Evolutionary conservation across 2,888 invertebrate genomes (phyloP).

Genomic region (Theretra japonica): DNA sequence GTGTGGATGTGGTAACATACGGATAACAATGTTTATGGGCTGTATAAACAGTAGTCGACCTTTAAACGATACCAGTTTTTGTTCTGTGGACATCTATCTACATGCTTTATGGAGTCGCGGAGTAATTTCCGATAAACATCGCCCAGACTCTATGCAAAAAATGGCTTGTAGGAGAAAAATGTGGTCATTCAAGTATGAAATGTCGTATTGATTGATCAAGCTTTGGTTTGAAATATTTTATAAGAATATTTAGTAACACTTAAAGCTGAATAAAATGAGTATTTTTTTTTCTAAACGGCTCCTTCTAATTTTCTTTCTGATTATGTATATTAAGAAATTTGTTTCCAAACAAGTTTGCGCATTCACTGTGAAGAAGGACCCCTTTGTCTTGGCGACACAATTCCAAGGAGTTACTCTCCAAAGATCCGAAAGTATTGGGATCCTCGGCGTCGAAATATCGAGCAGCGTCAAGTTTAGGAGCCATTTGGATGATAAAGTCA

Average conservation of each 20-base stretch:
- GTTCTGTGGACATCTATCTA: slow-evolving; percentile 19
- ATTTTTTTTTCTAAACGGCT: too few species aligned
- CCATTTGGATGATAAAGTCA: too few species aligned
- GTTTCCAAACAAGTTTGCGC: too few species aligned
- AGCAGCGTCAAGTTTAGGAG: too few species aligned
- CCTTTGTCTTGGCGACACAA: too few species aligned
- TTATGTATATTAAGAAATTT: too few species aligned
- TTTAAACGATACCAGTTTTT: slow-evolving; percentile 22
- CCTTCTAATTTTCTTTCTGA: too few species aligned
- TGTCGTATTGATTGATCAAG: slow-evolving; percentile 22
- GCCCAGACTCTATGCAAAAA: slow-evolving; percentile 26
- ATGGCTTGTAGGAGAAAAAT: slow-evolving; percentile 17
- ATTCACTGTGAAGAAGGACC: too few species aligned
- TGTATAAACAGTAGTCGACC: slow-evolving; percentile 21
- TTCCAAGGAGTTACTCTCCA: too few species aligned
- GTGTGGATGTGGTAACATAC: slow-evolving; percentile 14
- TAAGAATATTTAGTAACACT: background rate
- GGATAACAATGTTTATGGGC: slow-evolving; percentile 22
- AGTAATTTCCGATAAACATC: slow-evolving; percentile 11
- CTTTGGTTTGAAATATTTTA: background rate
- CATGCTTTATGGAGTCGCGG: slow-evolving; percentile 9
- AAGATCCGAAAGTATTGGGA: too few species aligned
- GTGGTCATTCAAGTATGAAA: slow-evolving; percentile 22
- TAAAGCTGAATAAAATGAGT: background rate
- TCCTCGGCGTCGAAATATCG: too few species aligned